Evolutionary conservation across 2,113 vertebrate species (phyloP).

Genomic region (Thunnus maccoyii): DNA sequence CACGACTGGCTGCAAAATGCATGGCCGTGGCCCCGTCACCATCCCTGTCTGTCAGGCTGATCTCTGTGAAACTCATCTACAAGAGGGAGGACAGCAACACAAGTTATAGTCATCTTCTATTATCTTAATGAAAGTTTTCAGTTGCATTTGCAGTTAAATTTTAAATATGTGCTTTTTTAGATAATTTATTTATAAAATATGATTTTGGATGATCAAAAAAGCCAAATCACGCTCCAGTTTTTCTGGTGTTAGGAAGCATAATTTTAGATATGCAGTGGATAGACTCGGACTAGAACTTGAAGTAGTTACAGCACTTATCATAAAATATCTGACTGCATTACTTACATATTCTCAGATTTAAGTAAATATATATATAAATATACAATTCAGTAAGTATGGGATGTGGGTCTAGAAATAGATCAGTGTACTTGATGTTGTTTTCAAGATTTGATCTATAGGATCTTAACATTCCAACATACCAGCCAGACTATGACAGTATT

Average conservation of each 20-base stretch:
- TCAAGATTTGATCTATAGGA: not conserved
- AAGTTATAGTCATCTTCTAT: not conserved
- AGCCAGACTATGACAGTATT: constrained; percentile 96
- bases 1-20: constrained; percentile 96
- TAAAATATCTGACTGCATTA: too few species aligned
- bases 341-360: not conserved
- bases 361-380: too few species aligned
- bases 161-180: too few species aligned
- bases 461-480: constrained; percentile 82
- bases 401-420: not conserved
- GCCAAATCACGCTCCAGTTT: too few species aligned
- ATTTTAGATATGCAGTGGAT: not conserved
- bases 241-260: too few species aligned
- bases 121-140: not conserved
- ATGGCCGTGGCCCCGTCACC: constrained; percentile 93
- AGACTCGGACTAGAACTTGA: not conserved
- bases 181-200: too few species aligned
- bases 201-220: too few species aligned
- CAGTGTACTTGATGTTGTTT: not conserved
- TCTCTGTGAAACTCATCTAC: constrained; percentile 92
- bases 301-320: too few species aligned
- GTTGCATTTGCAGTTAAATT: too few species aligned
- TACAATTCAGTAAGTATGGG: not conserved
- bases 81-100: not conserved
- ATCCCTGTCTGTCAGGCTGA: constrained; percentile 91